phyloP scores from a whole-genome alignment of 2,888 invertebrate species.

The Entomobrya proxima region DNA sequence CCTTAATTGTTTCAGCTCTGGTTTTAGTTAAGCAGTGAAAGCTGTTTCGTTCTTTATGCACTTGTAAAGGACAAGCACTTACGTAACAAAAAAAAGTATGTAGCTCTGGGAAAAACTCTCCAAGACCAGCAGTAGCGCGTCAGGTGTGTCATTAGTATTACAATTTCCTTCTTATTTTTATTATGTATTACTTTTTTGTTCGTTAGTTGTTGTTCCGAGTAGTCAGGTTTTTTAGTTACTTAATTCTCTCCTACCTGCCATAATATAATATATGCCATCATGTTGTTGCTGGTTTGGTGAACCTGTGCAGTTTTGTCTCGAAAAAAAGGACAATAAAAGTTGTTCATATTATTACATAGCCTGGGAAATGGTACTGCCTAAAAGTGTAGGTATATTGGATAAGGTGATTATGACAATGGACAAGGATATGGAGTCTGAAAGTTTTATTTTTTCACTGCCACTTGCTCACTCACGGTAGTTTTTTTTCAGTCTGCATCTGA shows the following conservation, averaged over 20 bases:
- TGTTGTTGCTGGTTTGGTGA: not conserved
- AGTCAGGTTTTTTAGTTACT: conserved; percentile 47
- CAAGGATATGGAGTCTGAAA: conserved; percentile 17
- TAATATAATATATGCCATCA: not conserved
- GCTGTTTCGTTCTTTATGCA: conserved; percentile 4
- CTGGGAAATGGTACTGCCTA: conserved; percentile 43
- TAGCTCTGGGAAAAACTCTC: not conserved
- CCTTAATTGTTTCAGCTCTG: not conserved
- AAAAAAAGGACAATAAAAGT: conserved; percentile 59
- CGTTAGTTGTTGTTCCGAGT: conserved; percentile 26
- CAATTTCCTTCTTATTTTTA: not conserved
- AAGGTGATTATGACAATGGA: conserved; percentile 41
- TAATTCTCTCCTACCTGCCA: not conserved
- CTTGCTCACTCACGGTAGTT: too few species aligned
- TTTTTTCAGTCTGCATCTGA: conserved; percentile 12
- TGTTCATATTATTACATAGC: conserved; percentile 17
- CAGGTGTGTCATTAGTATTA: conserved; percentile 50
- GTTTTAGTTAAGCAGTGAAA: not conserved
- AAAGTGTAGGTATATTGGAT: not conserved
- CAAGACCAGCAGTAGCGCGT: conserved; percentile 24
- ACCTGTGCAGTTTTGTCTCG: conserved; percentile 40
- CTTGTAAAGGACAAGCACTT: not conserved
- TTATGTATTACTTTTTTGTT: conserved; percentile 29
- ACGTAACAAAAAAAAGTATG: not conserved
- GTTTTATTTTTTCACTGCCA: too few species aligned